A percentile compares a stretch with the other conserved stretches of the same genome.
These are phyloP conservation scores for Polymixis flavicincta DNA, from an alignment of 2,888 invertebrate genomes.

Conservation along the genomic window DNA sequence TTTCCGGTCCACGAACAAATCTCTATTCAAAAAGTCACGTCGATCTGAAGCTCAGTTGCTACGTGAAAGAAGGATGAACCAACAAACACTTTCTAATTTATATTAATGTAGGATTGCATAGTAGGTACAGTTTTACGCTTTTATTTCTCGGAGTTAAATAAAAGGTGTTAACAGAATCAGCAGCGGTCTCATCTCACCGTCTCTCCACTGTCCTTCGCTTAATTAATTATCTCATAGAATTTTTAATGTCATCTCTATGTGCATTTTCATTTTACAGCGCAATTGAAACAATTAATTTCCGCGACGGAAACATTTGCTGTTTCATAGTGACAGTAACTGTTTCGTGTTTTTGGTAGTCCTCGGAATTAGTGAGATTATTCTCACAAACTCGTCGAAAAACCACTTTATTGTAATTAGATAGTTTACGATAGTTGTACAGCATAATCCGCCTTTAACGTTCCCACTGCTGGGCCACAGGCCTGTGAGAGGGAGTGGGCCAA, in stretches of 20 bases:
- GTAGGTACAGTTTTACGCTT: slow-evolving; percentile 26
- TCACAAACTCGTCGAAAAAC: background rate
- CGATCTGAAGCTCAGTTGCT: background rate
- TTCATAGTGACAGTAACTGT: slow-evolving; percentile 17
- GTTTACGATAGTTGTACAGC: too few relatives aligned
- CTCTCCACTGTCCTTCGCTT: slow-evolving; percentile 32
- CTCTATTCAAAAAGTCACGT: background rate
- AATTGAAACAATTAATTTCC: slow-evolving; percentile 51
- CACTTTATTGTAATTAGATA: too few relatives aligned
- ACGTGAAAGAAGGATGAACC: background rate
- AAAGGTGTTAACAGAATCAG: slow-evolving; percentile 51
- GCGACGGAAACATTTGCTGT: slow-evolving; percentile 29
- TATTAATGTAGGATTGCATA: background rate
- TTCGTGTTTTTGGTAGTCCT: slow-evolving; percentile 2
- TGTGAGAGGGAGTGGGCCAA: too few relatives aligned
- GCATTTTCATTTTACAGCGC: slow-evolving; percentile 56
- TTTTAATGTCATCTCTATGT: slow-evolving; percentile 62
- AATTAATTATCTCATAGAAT: slow-evolving; percentile 61
- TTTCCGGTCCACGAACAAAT: background rate
- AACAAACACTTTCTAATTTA: background rate
- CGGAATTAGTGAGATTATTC: slow-evolving; percentile 5
- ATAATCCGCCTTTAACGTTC: too few relatives aligned
- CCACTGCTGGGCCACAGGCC: too few relatives aligned
- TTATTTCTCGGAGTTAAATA: slow-evolving; percentile 36
- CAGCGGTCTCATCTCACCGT: slow-evolving; percentile 40